phyloP scores from a whole-genome alignment of 2,888 invertebrate genomes.

The Microplitis manilae region DNA sequence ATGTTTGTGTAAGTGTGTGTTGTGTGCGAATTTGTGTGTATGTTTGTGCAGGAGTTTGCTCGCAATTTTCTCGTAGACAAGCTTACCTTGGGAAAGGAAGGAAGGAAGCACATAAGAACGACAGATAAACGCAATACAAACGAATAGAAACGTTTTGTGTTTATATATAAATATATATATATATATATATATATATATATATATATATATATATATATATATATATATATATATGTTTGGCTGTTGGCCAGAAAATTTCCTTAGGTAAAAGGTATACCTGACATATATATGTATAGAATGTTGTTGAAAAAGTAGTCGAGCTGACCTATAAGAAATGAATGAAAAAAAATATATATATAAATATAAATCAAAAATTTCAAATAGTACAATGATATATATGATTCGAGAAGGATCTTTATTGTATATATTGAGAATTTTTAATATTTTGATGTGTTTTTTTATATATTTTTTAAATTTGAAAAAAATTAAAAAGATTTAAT shows the following conservation, averaged over 20 bases:
- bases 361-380: neutral
- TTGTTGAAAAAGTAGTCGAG: neutral
- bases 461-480: neutral
- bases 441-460: neutral
- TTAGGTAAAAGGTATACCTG: neutral
- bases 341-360: neutral
- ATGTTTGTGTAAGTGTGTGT: neutral
- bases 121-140: constrained; percentile 18
- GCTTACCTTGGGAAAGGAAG: neutral
- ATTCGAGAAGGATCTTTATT: too few species aligned
- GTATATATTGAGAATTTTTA: too few species aligned
- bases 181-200: neutral
- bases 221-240: constrained; percentile 6
- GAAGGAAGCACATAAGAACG: constrained; percentile 8
- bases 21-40: neutral
- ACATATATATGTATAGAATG: neutral
- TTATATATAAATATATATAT: neutral
- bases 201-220: constrained; percentile 1
- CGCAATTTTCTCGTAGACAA: constrained; percentile 4
- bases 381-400: neutral
- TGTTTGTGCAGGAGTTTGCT: neutral
- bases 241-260: constrained; percentile 20
- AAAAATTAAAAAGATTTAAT: neutral
- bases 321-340: neutral
- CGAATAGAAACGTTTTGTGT: constrained; percentile 21